Evolutionary conservation across 2,797 vertebrate genomes (phyloP).

Genomic region (Sus cebifrons): DNA sequence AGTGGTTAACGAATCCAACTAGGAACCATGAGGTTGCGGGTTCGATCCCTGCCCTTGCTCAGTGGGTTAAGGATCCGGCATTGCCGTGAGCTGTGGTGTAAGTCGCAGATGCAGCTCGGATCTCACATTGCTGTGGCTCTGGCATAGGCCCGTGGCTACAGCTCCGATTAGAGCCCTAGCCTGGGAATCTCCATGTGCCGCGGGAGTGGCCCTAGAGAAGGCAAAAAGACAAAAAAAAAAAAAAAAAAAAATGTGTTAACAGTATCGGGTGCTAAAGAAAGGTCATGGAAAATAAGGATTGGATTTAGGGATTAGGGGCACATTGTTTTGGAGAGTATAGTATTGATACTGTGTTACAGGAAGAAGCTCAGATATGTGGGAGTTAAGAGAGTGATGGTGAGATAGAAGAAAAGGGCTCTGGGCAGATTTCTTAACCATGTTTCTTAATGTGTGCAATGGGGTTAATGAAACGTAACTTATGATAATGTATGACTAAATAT

Average conservation of each 20-base stretch:
- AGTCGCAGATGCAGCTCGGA: too few species aligned
- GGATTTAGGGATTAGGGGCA: not conserved
- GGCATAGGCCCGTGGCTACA: too few species aligned
- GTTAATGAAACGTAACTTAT: constrained; percentile 13
- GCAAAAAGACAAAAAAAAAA: not conserved
- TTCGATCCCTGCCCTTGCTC: too few species aligned
- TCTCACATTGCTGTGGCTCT: too few species aligned
- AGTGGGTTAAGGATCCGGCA: too few species aligned
- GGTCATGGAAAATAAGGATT: not conserved
- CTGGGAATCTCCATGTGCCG: too few species aligned
- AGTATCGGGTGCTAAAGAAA: constrained; percentile 4
- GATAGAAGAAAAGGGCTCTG: not conserved
- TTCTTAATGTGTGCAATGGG: not conserved
- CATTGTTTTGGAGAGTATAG: not conserved
- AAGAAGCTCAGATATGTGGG: not conserved
- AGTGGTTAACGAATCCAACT: too few species aligned
- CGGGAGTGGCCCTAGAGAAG: too few species aligned
- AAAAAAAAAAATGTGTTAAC: constrained; percentile 45
- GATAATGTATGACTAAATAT: not conserved
- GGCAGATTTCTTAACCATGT: not conserved
- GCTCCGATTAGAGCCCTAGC: too few species aligned
- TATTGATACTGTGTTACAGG: not conserved
- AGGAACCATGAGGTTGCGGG: too few species aligned
- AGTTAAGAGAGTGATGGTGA: not conserved
- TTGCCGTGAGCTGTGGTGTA: too few species aligned